phyloP scores from a whole-genome alignment of 37 sponge, comb jelly and placozoan species.

The Beroe ovata region DNA sequence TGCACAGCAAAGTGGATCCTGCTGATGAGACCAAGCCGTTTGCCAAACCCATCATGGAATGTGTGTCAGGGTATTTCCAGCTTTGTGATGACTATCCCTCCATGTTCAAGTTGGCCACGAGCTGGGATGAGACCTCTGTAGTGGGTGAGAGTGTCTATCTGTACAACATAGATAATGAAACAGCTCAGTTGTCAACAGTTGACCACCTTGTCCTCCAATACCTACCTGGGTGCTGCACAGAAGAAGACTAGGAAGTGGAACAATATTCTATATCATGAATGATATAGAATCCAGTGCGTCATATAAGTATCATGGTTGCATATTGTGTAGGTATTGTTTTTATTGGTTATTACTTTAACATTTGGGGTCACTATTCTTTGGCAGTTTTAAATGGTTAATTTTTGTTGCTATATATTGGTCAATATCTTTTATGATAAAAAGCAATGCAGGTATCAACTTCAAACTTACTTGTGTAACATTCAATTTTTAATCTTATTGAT shows the following conservation, averaged over 20 bases:
- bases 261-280: too few species aligned
- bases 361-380: too few species aligned
- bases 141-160: background rate
- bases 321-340: too few species aligned
- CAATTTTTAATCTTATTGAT: too few species aligned
- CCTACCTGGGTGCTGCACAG: background rate
- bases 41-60: background rate
- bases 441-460: too few species aligned
- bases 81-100: background rate
- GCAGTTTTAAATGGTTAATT: too few species aligned
- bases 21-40: background rate
- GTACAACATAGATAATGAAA: background rate
- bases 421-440: too few species aligned
- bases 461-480: too few species aligned
- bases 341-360: too few species aligned
- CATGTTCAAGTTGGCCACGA: background rate
- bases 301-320: too few species aligned
- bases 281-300: too few species aligned
- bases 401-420: too few species aligned
- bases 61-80: background rate
- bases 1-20: background rate
- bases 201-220: background rate
- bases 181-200: background rate
- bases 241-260: background rate
- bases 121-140: background rate